Evolutionary conservation across 2,888 invertebrate genomes (phyloP), one percentile per base, ranked within the genome.

Genomic region (Hipparchia semele): DNA sequence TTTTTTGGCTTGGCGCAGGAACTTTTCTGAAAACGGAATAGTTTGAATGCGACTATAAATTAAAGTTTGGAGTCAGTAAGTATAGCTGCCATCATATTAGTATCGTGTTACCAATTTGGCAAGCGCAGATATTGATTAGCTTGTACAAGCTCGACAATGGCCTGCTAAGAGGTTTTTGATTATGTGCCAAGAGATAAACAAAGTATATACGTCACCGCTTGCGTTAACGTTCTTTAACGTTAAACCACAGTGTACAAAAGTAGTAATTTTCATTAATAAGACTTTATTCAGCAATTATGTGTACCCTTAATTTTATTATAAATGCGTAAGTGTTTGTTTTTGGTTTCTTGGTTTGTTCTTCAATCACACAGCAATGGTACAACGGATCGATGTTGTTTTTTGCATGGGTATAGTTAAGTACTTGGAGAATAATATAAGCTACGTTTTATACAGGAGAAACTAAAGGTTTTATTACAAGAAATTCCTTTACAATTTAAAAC

Each of bases 41-140:
- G 23, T 23, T 23, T 23, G 23, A 23, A 23, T 23, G 23, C 23
- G 23, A 23, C 23, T 23, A 23, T 23, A 0, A 23, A 23, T 23
- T 23, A 23, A 23, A 13, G 13, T 13, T 49, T 4, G 46, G 13
- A 3, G n/a, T 46, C 46, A 49, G 13, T 45, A 59, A 2, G 54
- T 58, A 58, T 39, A 33, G 33, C 33, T 33, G 10, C 10, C 39
- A 39, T 39, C 39, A 8, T 49, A 39, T 33, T 9, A 6, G 33
- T 65, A 53, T 65, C 12, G 33, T 33, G 10, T 65, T 65, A 53
- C 65, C 65, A 67, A 53, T 49, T 72, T 72, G 72, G 72, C 68
- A 72, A 53, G 46, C 58, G 58, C n/a, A 69, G 51, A 13, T 69
- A 72, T 72, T 69, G 72, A 72, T 72, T 72, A 69, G 64, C 33